These are phyloP conservation scores for Tamias sibiricus DNA, from an alignment of 2,113 vertebrate genomes.

Conservation along the genomic window DNA sequence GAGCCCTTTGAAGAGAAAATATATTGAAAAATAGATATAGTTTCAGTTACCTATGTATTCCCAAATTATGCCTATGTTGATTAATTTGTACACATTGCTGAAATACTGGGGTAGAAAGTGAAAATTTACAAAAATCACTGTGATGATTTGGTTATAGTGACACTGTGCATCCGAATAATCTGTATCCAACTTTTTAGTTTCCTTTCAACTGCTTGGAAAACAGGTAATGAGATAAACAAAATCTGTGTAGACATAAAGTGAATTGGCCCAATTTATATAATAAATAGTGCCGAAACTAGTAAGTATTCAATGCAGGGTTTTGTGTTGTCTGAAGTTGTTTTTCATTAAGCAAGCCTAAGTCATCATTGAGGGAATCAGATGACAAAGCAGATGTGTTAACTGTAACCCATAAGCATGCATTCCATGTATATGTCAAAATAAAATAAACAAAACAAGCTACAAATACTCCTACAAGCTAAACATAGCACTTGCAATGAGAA, in stretches of 20 bases:
- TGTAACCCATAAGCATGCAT: neutral
- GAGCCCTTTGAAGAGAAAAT: neutral
- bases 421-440: neutral
- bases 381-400: neutral
- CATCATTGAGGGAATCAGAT: neutral
- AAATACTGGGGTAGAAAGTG: neutral
- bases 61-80: neutral
- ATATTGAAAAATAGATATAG: neutral
- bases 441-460: neutral
- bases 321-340: neutral
- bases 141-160: neutral
- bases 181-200: neutral
- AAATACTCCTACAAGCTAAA: neutral
- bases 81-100: neutral
- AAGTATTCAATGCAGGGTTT: neutral
- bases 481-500: neutral
- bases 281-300: neutral
- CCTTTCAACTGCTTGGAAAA: constrained; percentile 19
- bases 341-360: neutral
- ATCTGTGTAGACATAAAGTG: neutral
- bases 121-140: neutral
- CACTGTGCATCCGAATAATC: neutral
- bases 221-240: neutral
- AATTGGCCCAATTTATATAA: neutral
- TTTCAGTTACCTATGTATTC: neutral